Evolutionary conservation across 1,140 invertebrate species (phyloP).

Genomic region (Bombyx mandarina): DNA sequence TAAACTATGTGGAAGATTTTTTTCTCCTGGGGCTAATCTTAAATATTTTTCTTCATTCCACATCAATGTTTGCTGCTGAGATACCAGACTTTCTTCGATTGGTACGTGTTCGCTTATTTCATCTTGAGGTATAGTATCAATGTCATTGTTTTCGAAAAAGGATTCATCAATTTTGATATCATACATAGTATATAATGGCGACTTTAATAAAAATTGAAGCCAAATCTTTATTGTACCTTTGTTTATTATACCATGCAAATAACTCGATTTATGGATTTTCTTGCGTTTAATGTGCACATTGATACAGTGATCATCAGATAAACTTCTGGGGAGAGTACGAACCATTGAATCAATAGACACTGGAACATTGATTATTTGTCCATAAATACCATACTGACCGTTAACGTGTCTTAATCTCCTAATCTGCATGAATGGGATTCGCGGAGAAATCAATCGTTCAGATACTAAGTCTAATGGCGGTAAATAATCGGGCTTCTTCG

Average conservation of each 20-base stretch:
- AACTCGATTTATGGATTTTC: slow-evolving; percentile 14
- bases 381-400: slow-evolving; percentile 16
- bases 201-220: slow-evolving; percentile 16
- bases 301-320: slow-evolving; percentile 17
- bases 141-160: slow-evolving; percentile 3
- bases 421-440: slow-evolving; percentile 20
- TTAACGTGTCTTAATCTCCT: slow-evolving; percentile 13
- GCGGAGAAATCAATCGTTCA: slow-evolving; percentile 16
- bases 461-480: slow-evolving; percentile 17
- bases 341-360: slow-evolving; percentile 18
- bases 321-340: slow-evolving; percentile 14
- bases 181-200: slow-evolving; percentile 18
- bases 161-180: slow-evolving; percentile 17
- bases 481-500: slow-evolving; percentile 17
- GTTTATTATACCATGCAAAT: slow-evolving; percentile 15
- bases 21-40: slow-evolving; percentile 11
- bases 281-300: slow-evolving; percentile 17
- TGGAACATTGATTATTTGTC: slow-evolving; percentile 21
- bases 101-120: slow-evolving; percentile 12
- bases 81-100: slow-evolving; percentile 16
- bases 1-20: slow-evolving; percentile 13
- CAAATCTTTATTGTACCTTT: slow-evolving; percentile 8
- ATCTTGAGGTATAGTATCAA: slow-evolving; percentile 8
- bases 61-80: slow-evolving; percentile 19
- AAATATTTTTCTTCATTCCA: slow-evolving; percentile 17